Evolutionary conservation across 2,797 vertebrate genomes (phyloP).

Genomic region (Dryobates pubescens): DNA sequence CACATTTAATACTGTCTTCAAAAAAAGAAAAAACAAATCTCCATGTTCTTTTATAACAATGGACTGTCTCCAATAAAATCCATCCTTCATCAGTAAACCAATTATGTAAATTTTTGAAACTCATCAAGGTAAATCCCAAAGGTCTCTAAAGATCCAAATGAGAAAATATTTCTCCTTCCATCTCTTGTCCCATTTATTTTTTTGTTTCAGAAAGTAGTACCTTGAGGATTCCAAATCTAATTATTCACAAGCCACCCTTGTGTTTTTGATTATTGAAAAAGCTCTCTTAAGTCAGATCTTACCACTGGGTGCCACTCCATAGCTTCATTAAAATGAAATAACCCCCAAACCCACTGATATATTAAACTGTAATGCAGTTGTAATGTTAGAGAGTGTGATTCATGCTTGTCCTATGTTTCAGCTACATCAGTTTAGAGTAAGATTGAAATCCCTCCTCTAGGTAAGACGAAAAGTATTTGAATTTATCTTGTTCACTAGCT

Average conservation of each 20-base stretch:
- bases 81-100: not conserved
- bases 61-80: not conserved
- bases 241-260: not conserved
- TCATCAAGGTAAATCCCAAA: not conserved
- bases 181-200: not conserved
- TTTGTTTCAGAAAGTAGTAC: not conserved
- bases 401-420: not conserved
- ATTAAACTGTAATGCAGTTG: not conserved
- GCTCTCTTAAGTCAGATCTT: not conserved
- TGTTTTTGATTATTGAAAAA: not conserved
- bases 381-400: not conserved
- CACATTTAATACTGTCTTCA: not conserved
- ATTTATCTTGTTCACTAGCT: not conserved
- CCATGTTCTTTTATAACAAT: not conserved
- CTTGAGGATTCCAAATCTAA: not conserved
- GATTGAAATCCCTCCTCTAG: not conserved
- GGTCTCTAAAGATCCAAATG: not conserved
- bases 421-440: not conserved
- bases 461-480: slow-evolving; percentile 2
- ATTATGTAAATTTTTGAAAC: not conserved
- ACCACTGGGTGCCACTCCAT: not conserved
- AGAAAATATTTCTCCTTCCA: not conserved
- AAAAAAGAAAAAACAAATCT: not conserved
- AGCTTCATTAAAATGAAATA: slow-evolving; percentile 10
- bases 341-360: accelerated